These are phyloP conservation scores for Benitochromis conjunctus DNA, from an alignment of 2,113 vertebrate species.

Conservation along the genomic window DNA sequence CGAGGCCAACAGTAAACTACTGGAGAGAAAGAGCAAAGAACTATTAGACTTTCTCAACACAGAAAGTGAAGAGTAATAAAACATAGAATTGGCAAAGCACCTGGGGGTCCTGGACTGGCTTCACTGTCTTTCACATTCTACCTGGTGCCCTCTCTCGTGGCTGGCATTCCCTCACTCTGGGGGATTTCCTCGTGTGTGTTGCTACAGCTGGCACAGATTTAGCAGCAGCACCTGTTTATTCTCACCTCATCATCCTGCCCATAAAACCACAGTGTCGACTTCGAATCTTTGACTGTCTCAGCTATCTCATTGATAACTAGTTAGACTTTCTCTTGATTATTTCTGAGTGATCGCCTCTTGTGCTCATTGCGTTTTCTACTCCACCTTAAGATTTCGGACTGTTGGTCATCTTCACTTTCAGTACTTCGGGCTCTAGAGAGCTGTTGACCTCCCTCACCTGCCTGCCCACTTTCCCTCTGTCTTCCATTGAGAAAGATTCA, in stretches of 20 bases:
- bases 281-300: not conserved
- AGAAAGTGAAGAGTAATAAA: not conserved
- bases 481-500: not conserved
- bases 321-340: not conserved
- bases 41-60: not conserved
- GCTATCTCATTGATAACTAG: not conserved
- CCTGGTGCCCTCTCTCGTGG: not conserved
- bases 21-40: not conserved
- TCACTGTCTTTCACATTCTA: not conserved
- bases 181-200: not conserved
- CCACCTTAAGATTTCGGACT: not conserved
- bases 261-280: not conserved
- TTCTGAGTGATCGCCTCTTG: not conserved
- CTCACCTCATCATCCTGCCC: not conserved
- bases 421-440: not conserved
- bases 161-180: not conserved
- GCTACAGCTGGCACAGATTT: not conserved
- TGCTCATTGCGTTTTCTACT: not conserved
- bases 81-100: not conserved
- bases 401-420: not conserved
- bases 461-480: not conserved
- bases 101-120: not conserved
- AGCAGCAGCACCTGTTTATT: not conserved
- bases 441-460: not conserved
- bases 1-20: not conserved